Percentiles rank a stretch among this genome's conserved stretches.
phyloP scores from a whole-genome alignment of 2,888 invertebrate genomes.

The Litoditis marina region DNA sequence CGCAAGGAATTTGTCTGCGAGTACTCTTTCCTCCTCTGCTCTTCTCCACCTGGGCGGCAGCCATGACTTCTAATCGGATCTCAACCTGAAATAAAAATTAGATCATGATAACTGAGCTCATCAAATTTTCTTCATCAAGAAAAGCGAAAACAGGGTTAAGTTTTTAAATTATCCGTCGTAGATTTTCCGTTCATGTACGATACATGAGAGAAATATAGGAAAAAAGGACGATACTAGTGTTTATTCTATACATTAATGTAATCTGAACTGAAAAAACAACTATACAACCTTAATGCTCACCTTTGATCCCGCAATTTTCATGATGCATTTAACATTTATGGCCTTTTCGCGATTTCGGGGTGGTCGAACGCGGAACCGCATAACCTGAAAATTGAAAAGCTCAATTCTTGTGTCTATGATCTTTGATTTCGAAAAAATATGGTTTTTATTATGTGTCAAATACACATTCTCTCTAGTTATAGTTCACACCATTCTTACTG shows the following conservation, averaged over 20 bases:
- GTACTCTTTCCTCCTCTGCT: conserved; percentile 84
- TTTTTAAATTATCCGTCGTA: not conserved
- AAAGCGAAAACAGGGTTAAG: not conserved
- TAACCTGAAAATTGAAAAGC: conserved; percentile 48
- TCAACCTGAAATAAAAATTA: conserved; percentile 72
- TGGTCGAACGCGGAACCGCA: conserved; percentile 75
- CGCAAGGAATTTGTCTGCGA: conserved; percentile 86
- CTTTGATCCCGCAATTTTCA: conserved; percentile 62
- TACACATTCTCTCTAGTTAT: too few species aligned
- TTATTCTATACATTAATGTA: too few species aligned
- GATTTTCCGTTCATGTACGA: not conserved
- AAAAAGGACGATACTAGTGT: too few species aligned
- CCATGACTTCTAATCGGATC: conserved; percentile 87
- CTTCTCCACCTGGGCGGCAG: conserved; percentile 71
- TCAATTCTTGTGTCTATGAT: too few species aligned
- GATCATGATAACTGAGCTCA: too few species aligned
- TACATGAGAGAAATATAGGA: too few species aligned
- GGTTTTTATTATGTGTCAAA: too few species aligned
- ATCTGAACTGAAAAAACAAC: too few species aligned
- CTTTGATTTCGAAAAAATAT: too few species aligned
- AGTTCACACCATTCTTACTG: too few species aligned
- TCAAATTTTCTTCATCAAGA: not conserved
- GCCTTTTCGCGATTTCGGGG: conserved; percentile 94
- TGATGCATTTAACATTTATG: conserved; percentile 82
- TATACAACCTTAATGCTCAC: conserved; percentile 21